A percentile compares a stretch with the other conserved stretches of the same genome.
phyloP scores from a whole-genome alignment of 1,140 invertebrate species.

The Delia radicum region DNA sequence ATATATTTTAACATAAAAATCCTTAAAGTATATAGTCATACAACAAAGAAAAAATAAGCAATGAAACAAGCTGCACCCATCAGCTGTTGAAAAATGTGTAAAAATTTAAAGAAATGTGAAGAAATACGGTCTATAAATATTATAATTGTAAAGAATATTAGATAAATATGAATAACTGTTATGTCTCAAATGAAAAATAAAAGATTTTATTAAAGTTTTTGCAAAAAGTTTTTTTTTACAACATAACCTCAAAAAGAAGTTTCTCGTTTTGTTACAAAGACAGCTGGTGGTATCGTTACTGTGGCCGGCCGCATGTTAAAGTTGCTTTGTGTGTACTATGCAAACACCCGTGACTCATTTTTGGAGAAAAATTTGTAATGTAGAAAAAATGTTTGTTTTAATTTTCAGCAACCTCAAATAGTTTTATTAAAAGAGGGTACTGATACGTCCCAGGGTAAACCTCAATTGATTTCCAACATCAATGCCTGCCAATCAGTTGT shows the following conservation, averaged over 20 bases:
- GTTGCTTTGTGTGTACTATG: neutral
- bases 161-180: too few relatives aligned
- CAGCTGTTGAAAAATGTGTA: neutral
- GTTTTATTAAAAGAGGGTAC: conserved; percentile 98
- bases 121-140: too few relatives aligned
- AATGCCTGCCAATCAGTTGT: conserved; percentile 97
- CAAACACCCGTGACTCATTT: conserved; percentile 8
- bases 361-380: neutral
- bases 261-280: conserved; percentile 35
- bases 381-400: neutral
- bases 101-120: neutral
- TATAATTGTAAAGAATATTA: too few relatives aligned
- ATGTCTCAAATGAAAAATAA: conserved; percentile 32
- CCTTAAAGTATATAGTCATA: neutral
- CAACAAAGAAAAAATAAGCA: neutral
- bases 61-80: neutral
- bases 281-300: conserved; percentile 15
- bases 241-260: conserved; percentile 54
- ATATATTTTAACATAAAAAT: neutral
- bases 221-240: conserved; percentile 25
- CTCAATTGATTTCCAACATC: conserved; percentile 97
- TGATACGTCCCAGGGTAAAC: conserved; percentile 92
- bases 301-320: conserved; percentile 4
- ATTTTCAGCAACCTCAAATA: conserved; percentile 92
- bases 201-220: conserved; percentile 29